These are phyloP conservation scores for Eucera pruinosa DNA, from an alignment of 2,888 invertebrate species.

Conservation along the genomic window DNA sequence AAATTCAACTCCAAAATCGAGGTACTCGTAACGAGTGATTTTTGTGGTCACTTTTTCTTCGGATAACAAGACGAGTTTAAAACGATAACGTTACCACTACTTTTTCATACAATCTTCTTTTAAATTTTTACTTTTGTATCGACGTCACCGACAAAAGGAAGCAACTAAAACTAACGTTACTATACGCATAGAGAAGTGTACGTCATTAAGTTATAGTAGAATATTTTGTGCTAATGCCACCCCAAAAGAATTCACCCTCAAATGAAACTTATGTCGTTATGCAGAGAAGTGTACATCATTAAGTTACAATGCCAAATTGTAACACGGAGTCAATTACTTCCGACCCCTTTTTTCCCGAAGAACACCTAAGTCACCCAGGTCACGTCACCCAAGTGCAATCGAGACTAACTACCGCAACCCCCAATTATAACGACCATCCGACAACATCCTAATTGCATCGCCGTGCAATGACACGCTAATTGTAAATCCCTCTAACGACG, in stretches of 20 bases:
- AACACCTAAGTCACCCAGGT: slow-evolving; percentile 7
- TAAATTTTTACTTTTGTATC: neutral
- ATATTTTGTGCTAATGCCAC: too few species aligned
- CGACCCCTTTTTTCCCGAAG: neutral
- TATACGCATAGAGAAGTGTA: too few species aligned
- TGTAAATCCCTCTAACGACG: slow-evolving; percentile 63
- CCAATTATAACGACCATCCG: slow-evolving; percentile 48
- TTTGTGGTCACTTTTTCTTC: too few species aligned
- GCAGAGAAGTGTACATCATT: too few species aligned
- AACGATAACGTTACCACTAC: neutral
- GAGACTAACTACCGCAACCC: slow-evolving; percentile 49
- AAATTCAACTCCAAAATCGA: too few species aligned
- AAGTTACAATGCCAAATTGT: neutral
- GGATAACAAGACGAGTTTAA: neutral
- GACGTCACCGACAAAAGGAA: neutral
- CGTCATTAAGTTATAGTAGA: too few species aligned
- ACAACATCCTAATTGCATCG: slow-evolving; percentile 57
- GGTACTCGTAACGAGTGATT: too few species aligned
- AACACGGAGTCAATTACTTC: slow-evolving; percentile 13
- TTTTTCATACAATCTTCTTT: neutral
- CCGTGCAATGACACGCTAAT: slow-evolving; percentile 58
- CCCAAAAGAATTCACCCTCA: too few species aligned
- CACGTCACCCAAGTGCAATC: slow-evolving; percentile 14
- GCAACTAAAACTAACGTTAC: too few species aligned
- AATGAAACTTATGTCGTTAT: too few species aligned